These are phyloP conservation scores for Rhyacophila brunnea DNA, from an alignment of 1,140 invertebrate species.

Conservation along the genomic window DNA sequence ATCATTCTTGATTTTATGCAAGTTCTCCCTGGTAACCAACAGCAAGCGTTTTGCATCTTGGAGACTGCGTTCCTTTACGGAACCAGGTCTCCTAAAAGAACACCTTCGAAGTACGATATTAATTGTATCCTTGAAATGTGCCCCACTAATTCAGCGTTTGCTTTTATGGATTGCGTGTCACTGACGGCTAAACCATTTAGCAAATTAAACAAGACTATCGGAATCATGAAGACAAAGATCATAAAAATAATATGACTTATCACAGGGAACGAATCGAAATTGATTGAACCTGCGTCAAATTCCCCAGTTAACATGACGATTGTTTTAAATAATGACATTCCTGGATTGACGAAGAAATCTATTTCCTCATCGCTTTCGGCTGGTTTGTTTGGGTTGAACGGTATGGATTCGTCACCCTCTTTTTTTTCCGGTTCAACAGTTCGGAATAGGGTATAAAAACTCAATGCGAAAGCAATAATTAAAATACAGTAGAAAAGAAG, in stretches of 20 bases:
- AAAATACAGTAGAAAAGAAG: slow-evolving; percentile 75
- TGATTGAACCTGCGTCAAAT: slow-evolving; percentile 73
- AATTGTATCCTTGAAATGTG: slow-evolving; percentile 68
- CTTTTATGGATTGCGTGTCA: slow-evolving; percentile 73
- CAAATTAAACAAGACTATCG: slow-evolving; percentile 77
- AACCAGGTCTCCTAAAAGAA: slow-evolving; percentile 58
- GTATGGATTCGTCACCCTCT: slow-evolving; percentile 42
- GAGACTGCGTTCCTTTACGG: slow-evolving; percentile 42
- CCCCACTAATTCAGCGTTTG: slow-evolving; percentile 72
- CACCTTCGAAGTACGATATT: slow-evolving; percentile 70
- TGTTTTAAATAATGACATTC: slow-evolving; percentile 72
- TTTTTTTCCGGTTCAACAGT: slow-evolving; percentile 37
- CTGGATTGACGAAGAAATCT: slow-evolving; percentile 63
- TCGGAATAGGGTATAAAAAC: slow-evolving; percentile 73
- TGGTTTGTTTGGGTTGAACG: slow-evolving; percentile 44
- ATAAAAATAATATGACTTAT: slow-evolving; percentile 73
- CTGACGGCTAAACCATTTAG: slow-evolving; percentile 79
- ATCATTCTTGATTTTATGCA: slow-evolving; percentile 47
- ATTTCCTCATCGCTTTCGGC: slow-evolving; percentile 45
- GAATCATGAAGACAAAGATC: slow-evolving; percentile 75
- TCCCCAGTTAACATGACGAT: slow-evolving; percentile 83
- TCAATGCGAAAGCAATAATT: slow-evolving; percentile 76
- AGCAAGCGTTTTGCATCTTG: slow-evolving; percentile 46
- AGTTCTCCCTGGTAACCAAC: slow-evolving; percentile 49
- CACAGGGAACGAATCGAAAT: slow-evolving; percentile 65